Evolutionary conservation across 1,140 invertebrate genomes (phyloP).

Genomic region (Brachionus rotundiformis): DNA sequence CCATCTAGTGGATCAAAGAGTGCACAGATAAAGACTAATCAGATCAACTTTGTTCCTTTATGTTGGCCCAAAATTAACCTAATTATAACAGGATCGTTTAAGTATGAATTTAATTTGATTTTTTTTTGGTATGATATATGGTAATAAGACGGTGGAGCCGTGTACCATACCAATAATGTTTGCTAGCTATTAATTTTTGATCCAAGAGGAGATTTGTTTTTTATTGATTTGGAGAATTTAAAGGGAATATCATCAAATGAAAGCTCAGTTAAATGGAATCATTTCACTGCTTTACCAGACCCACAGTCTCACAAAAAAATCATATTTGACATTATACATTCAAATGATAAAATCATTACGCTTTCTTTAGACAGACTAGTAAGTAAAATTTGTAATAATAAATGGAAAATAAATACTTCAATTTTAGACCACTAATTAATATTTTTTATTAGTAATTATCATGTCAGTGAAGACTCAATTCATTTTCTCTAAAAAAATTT

Average conservation of each 20-base stretch:
- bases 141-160: too few species aligned
- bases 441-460: too few species aligned
- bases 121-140: too few species aligned
- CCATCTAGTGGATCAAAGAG: neutral
- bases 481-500: too few species aligned
- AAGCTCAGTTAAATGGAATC: neutral
- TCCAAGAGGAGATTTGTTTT: neutral
- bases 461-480: too few species aligned
- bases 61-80: slow-evolving; percentile 28
- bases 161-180: too few species aligned
- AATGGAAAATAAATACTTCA: too few species aligned
- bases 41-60: slow-evolving; percentile 9
- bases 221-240: slow-evolving; percentile 28
- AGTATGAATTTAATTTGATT: neutral
- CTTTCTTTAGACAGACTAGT: slow-evolving; percentile 30
- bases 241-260: neutral
- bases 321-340: slow-evolving; percentile 15
- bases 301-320: slow-evolving; percentile 24
- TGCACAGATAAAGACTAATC: neutral
- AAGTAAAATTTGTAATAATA: too few species aligned
- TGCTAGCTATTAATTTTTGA: neutral
- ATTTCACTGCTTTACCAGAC: neutral
- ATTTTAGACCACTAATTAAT: too few species aligned
- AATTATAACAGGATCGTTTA: slow-evolving; percentile 35
- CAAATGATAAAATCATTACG: neutral